A percentile compares a stretch with the other conserved stretches of the same genome.
These are phyloP conservation scores for Characodon lateralis DNA, from an alignment of 2,797 vertebrate genomes.

Conservation along the genomic window DNA sequence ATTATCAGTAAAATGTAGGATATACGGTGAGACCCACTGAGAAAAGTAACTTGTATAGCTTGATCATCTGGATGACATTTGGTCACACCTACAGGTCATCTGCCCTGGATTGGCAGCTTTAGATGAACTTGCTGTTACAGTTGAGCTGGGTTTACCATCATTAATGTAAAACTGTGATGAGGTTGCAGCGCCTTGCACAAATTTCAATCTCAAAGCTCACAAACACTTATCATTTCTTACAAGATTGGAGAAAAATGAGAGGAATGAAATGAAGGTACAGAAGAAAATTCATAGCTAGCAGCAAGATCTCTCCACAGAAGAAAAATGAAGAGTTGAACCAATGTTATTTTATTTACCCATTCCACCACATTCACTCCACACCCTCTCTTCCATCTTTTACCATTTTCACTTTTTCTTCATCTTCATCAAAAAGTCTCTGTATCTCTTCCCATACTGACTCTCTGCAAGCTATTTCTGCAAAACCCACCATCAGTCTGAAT, in stretches of 20 bases:
- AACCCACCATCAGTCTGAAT: background rate
- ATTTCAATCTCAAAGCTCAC: background rate
- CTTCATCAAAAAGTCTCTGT: background rate
- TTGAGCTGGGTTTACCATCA: background rate
- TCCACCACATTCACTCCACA: background rate
- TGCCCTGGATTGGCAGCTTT: background rate
- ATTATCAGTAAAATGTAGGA: no score
- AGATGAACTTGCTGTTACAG: background rate
- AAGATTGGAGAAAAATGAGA: background rate
- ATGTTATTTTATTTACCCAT: background rate
- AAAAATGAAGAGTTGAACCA: background rate
- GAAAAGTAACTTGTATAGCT: no score
- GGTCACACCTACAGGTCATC: slow-evolving; percentile 1
- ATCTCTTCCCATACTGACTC: background rate
- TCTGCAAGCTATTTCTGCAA: background rate
- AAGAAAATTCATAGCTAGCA: background rate
- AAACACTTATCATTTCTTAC: background rate
- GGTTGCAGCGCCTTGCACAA: background rate
- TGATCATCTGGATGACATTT: no score
- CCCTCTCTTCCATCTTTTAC: background rate
- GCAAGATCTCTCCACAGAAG: background rate
- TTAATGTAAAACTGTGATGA: background rate
- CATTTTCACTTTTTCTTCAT: background rate
- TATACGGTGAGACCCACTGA: background rate
- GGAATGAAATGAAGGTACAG: background rate